phyloP scores from a whole-genome alignment of 2,888 invertebrate species.

The Myathropa florea region DNA sequence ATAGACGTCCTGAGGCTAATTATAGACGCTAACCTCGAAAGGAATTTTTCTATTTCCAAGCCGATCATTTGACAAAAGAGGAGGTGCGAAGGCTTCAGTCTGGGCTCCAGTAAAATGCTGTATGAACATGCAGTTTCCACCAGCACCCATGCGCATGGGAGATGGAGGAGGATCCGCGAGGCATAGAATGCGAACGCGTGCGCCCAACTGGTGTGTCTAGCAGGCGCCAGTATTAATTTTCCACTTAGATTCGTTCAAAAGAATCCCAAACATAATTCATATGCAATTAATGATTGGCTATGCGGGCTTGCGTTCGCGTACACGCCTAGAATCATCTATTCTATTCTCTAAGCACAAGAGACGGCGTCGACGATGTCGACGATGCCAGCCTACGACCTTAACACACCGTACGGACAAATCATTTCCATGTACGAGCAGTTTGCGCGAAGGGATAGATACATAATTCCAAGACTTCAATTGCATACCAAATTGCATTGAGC shows the following conservation, averaged over 20 bases:
- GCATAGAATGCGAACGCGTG: slow-evolving; percentile 50
- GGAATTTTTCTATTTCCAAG: slow-evolving; percentile 68
- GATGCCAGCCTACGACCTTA: slow-evolving; percentile 60
- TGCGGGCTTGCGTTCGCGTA: slow-evolving; percentile 45
- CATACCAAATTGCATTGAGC: slow-evolving; percentile 49
- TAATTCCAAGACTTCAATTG: slow-evolving; percentile 48
- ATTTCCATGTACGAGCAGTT: slow-evolving; percentile 66
- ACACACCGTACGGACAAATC: slow-evolving; percentile 58
- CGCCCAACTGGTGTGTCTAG: slow-evolving; percentile 57
- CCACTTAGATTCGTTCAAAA: slow-evolving; percentile 69
- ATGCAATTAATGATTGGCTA: slow-evolving; percentile 70
- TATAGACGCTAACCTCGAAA: slow-evolving; percentile 65
- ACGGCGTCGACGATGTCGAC: slow-evolving; percentile 3
- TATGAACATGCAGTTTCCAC: slow-evolving; percentile 28
- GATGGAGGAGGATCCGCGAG: neutral
- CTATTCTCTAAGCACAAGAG: slow-evolving; percentile 46
- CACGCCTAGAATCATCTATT: slow-evolving; percentile 62
- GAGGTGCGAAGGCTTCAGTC: slow-evolving; percentile 61
- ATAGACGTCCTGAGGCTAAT: slow-evolving; percentile 54
- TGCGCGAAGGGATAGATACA: slow-evolving; percentile 37
- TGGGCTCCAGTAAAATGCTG: slow-evolving; percentile 34
- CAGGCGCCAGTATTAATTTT: slow-evolving; percentile 71
- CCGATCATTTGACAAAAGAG: slow-evolving; percentile 69
- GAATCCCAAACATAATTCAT: slow-evolving; percentile 69
- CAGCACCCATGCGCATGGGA: neutral